Evolutionary conservation across 2,888 invertebrate genomes (phyloP).

Genomic region (Drosophila tripunctata): DNA sequence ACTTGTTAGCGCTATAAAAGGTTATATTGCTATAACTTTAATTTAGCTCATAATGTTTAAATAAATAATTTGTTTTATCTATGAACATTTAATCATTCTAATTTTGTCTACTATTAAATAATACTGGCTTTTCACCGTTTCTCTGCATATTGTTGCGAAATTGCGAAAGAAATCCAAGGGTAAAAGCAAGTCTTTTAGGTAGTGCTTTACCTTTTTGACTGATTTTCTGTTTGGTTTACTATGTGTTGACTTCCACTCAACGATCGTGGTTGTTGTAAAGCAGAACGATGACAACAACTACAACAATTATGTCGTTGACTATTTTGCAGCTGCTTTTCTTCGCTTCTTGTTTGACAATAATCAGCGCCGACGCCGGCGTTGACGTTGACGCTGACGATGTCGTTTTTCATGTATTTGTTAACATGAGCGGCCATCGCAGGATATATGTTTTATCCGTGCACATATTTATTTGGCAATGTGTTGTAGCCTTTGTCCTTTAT

Average conservation of each 20-base stretch:
- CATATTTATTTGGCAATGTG: conserved; percentile 39
- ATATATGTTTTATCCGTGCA: conserved; percentile 39
- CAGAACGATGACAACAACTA: conserved; percentile 7
- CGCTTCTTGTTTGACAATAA: conserved; percentile 70
- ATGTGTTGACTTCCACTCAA: conserved; percentile 52
- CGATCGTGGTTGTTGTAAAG: conserved; percentile 39
- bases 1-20: no score
- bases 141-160: no score
- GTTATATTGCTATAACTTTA: no score
- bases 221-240: conserved; percentile 33
- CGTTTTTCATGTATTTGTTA: conserved; percentile 57
- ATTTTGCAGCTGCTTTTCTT: conserved; percentile 35
- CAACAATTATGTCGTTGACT: conserved; percentile 1
- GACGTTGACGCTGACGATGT: conserved; percentile 44
- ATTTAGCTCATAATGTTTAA: no score
- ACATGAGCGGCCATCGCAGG: conserved; percentile 57
- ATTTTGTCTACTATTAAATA: no score
- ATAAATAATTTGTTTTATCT: no score
- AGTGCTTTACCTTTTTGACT: neutral
- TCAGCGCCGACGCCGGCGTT: conserved; percentile 67
- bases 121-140: no score
- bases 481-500: conserved; percentile 14
- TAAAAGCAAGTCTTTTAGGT: neutral
- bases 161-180: no score
- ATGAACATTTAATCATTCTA: no score